Evolutionary conservation across 2,113 vertebrate species (phyloP).

Genomic region (Anolis carolinensis): DNA sequence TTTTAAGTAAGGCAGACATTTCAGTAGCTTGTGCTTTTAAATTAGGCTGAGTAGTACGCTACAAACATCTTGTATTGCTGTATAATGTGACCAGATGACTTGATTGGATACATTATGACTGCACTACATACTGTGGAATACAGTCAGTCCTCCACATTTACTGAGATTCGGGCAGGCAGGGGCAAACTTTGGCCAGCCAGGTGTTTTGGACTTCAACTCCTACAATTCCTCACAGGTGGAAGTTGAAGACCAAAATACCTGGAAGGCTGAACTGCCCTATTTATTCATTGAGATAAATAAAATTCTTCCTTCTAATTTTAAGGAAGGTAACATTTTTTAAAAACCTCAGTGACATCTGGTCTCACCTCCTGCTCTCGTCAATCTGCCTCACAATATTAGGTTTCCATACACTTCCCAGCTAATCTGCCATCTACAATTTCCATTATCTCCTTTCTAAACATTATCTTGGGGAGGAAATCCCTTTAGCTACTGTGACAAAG

Average conservation of each 20-base stretch:
- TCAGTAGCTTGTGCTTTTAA: background rate
- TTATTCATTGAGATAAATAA: no score
- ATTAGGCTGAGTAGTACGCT: background rate
- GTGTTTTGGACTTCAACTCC: no score
- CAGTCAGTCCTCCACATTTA: no score
- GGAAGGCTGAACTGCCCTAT: no score
- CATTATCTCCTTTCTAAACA: background rate
- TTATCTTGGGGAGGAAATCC: background rate
- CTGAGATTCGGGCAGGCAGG: no score
- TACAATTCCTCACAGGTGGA: no score
- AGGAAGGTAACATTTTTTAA: no score
- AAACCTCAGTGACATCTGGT: background rate
- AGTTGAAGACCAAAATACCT: no score
- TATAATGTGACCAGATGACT: background rate
- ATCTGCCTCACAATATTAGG: background rate
- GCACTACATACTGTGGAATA: background rate
- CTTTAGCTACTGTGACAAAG: background rate
- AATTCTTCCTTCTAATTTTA: no score
- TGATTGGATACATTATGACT: background rate
- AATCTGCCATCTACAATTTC: background rate
- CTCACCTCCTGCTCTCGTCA: background rate
- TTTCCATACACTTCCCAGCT: background rate
- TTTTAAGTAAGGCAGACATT: background rate
- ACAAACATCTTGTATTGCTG: background rate
- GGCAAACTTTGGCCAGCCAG: no score